Percentiles rank a stretch among this genome's conserved stretches.
phyloP scores from a whole-genome alignment of 2,797 vertebrate genomes.

The Molossus alvarezi region DNA sequence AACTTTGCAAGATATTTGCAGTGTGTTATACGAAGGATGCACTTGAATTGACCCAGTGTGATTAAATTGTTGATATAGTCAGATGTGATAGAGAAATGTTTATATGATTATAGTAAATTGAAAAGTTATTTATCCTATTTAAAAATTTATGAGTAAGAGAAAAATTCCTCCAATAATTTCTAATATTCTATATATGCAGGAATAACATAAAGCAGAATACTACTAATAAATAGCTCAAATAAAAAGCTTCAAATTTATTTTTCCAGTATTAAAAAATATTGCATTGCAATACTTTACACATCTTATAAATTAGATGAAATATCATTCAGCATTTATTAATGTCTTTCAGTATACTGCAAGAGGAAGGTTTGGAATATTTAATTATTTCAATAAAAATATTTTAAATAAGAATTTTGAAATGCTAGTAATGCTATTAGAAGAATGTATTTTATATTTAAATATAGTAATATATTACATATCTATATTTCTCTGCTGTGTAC shows the following conservation, averaged over 20 bases:
- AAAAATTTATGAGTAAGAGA: slow-evolving; percentile 82
- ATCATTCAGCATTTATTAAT: slow-evolving; percentile 62
- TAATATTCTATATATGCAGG: slow-evolving; percentile 58
- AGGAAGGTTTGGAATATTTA: slow-evolving; percentile 60
- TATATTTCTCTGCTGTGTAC: slow-evolving; percentile 39
- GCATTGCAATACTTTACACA: slow-evolving; percentile 55
- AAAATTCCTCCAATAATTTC: slow-evolving; percentile 78
- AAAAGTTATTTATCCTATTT: slow-evolving; percentile 86
- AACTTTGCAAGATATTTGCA: slow-evolving; percentile 84
- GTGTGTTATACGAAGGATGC: slow-evolving; percentile 81
- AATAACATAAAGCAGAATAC: slow-evolving; percentile 82
- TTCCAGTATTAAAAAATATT: slow-evolving; percentile 70
- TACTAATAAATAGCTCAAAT: slow-evolving; percentile 71
- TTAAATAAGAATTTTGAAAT: slow-evolving; percentile 50
- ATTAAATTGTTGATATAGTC: slow-evolving; percentile 86
- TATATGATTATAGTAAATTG: slow-evolving; percentile 79
- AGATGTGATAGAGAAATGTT: slow-evolving; percentile 83
- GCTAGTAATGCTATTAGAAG: slow-evolving; percentile 44
- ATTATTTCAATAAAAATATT: slow-evolving; percentile 66
- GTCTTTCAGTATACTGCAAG: slow-evolving; percentile 4
- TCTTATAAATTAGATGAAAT: slow-evolving; percentile 72
- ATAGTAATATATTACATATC: slow-evolving; percentile 37
- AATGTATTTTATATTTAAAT: slow-evolving; percentile 61
- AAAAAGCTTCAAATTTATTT: slow-evolving; percentile 82
- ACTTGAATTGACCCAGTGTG: slow-evolving; percentile 79